phyloP scores from a whole-genome alignment of 2,888 invertebrate species.

The Cryptus armator region DNA sequence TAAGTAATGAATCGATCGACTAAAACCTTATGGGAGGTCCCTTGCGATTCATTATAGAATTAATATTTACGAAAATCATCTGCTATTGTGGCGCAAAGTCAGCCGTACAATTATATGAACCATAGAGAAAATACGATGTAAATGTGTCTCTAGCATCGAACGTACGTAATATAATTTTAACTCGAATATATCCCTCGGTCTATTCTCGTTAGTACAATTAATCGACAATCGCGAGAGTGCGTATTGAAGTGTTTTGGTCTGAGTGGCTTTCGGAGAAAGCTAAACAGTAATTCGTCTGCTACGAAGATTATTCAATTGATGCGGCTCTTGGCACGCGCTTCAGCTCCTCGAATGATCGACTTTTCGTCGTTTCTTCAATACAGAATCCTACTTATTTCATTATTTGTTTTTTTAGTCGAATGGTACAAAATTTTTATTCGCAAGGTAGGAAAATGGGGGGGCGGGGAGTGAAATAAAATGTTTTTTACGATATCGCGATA shows the following conservation, averaged over 20 bases:
- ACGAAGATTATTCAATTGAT: slow-evolving; percentile 11
- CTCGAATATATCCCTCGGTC: neutral
- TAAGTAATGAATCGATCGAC: neutral
- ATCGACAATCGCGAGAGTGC: slow-evolving; percentile 26
- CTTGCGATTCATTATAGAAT: too few relatives aligned
- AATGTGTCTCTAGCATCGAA: slow-evolving; percentile 18
- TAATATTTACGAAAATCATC: too few relatives aligned
- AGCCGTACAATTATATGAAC: neutral
- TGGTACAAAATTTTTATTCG: too few relatives aligned
- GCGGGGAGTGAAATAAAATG: too few relatives aligned
- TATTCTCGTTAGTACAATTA: slow-evolving; percentile 3
- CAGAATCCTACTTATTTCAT: too few relatives aligned
- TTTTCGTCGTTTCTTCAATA: too few relatives aligned
- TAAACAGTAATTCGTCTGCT: neutral
- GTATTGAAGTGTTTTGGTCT: slow-evolving; percentile 3
- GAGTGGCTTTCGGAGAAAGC: slow-evolving; percentile 26
- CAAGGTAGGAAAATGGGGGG: too few relatives aligned
- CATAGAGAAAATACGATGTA: slow-evolving; percentile 8
- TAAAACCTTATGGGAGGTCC: too few relatives aligned
- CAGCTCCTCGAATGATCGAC: too few relatives aligned
- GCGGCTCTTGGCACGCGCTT: neutral
- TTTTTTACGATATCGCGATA: too few relatives aligned
- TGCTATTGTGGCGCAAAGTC: neutral
- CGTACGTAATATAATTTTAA: slow-evolving; percentile 23
- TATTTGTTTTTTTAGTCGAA: too few relatives aligned